Conservation (phyloP, 1,140 invertebrate species). For the Chrysopa pallens region DNA sequence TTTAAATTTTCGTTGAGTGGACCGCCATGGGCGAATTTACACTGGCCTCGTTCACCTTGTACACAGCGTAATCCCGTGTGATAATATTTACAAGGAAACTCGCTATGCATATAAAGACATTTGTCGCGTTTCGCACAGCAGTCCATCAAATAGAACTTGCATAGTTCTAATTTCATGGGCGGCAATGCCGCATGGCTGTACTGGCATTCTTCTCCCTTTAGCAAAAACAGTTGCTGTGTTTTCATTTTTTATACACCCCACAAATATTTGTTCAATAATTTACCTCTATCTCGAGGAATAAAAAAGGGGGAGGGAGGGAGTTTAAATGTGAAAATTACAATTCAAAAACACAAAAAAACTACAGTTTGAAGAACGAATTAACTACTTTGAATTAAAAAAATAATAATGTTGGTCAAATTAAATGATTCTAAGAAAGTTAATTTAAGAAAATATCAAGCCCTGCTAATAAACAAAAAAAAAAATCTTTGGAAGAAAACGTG, state of each 20-base stretch:
- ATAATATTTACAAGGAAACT: conserved; percentile 95
- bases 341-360: too few relatives aligned
- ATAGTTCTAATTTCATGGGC: conserved; percentile 79
- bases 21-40: conserved; percentile 83
- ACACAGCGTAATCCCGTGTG: conserved; percentile 80
- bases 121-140: conserved; percentile 90
- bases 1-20: conserved; percentile 56
- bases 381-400: too few relatives aligned
- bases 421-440: neutral
- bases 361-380: too few relatives aligned
- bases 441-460: neutral
- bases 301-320: too few relatives aligned
- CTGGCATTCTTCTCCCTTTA: conserved; percentile 53
- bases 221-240: conserved; percentile 5
- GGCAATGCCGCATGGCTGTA: conserved; percentile 74
- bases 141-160: conserved; percentile 93
- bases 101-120: conserved; percentile 91
- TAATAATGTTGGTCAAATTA: too few relatives aligned
- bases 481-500: conserved; percentile 1
- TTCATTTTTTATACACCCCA: neutral
- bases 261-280: neutral
- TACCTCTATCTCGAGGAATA: too few relatives aligned
- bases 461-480: conserved; percentile 2
- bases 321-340: too few relatives aligned
- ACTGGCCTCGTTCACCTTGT: conserved; percentile 51